Evolutionary conservation across 2,113 vertebrate genomes (phyloP), one percentile per base, ranked within the genome.

Genomic region (Anguilla rostrata): DNA sequence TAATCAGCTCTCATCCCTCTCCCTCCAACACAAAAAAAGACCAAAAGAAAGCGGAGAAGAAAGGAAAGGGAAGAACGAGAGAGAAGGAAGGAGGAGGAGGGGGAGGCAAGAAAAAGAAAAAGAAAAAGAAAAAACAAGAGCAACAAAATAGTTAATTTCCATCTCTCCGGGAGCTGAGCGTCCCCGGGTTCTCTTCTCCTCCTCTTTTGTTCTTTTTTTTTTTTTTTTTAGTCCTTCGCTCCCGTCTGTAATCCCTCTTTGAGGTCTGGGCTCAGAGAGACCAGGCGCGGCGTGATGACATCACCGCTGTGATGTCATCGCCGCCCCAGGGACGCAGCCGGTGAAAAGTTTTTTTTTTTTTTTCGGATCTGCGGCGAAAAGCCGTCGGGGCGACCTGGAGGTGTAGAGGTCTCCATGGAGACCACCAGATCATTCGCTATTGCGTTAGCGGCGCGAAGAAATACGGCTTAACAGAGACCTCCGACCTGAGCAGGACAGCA

Each of bases 21-120:
- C 85, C 85, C 84, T 60, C 85, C 40, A 49, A 82, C 85, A 82
- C 85, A 87, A 71, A 71, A 87, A 83, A 85, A 39, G 87, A 85
- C 39, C 34, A 34, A 26, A 83, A 53, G 78, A 66, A 88, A 82
- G 34, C 22, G 39, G 53, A 39, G 75, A 43, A 22, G 9, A 53
- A 83, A 53, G 2, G 46, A 83, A 53, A 26, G 82, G 56, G 8
- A 8, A 46, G 43, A 8, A 46, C 5, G 8, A 46, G 56, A 46
- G 43, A 46, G 43, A 8, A 46, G 43, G 8, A 46, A 46, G 43
- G 2, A 46, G 43, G 29, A 41, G 60, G 22, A 26, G 66, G 34
- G 34, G 34, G 34, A 34, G 34, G 34, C 34, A 34, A 34, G 34
- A 34, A 1, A 34, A 34, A 34, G 34, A 34, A 34, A 34, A 34